These are phyloP conservation scores for Gila robusta DNA, from an alignment of 2,797 vertebrate genomes.

Conservation along the genomic window DNA sequence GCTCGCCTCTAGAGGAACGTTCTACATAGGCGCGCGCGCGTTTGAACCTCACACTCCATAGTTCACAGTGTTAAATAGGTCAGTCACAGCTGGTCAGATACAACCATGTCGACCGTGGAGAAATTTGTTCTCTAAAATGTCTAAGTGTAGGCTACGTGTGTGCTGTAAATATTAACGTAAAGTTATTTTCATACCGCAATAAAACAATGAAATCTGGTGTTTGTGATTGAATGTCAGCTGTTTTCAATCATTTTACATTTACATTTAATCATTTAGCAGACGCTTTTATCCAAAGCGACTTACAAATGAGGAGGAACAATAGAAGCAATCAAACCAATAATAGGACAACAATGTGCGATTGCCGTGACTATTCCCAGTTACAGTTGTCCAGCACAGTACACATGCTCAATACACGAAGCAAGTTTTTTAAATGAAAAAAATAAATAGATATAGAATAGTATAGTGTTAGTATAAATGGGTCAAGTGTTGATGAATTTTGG, in stretches of 20 bases:
- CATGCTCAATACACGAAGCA: neutral
- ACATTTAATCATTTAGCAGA: neutral
- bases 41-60: constrained; percentile 5
- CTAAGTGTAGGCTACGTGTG: neutral
- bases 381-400: neutral
- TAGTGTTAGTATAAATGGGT: neutral
- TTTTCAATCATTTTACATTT: neutral
- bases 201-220: neutral
- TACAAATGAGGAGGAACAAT: neutral
- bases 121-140: neutral
- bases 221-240: no score
- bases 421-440: neutral
- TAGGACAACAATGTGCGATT: neutral
- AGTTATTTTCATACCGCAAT: neutral
- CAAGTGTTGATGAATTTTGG: neutral
- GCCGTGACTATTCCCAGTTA: neutral
- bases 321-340: neutral
- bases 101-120: neutral
- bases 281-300: neutral
- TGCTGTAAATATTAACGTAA: neutral
- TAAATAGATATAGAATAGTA: neutral
- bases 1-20: constrained; percentile 14
- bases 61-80: constrained; percentile 55
- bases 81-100: constrained; percentile 50
- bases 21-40: neutral